Evolutionary conservation across 2,113 vertebrate species (phyloP), one percentile per base, ranked within the genome.

Genomic region (Montifringilla adamsi): DNA sequence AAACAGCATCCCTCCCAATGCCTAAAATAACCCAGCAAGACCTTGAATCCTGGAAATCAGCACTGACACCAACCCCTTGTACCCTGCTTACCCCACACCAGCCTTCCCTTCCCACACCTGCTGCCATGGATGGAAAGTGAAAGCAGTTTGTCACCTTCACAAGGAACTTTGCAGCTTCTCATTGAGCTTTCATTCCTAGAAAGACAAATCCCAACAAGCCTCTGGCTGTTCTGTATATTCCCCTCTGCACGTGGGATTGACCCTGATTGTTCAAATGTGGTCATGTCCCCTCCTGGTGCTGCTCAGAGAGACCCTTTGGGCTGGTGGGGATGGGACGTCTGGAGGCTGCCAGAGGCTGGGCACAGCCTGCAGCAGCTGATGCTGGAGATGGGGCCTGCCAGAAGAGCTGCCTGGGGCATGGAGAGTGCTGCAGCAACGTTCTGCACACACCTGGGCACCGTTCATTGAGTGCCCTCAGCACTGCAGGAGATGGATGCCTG

Each of bases 361-460:
- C 67, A 86, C 28, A 64, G 37, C 2, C 4, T 56, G 21, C 11
- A 53, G 62, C 53, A 72, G 53, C 52, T 88, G 88, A 10, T 72
- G 62, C 21, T 47, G 53, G 13, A 62, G n/a, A 13, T 41, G 31
- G 5, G 7, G 7, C 4, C 64, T 69, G 41, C 41, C 72, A 43
- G 73, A 70, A 73, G 35, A 60, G 23, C 30, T 64, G 73, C 6
- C 53, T 49, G 49, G 53, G 67, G 26, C 41, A 19, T 1, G 0
- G 20, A 18, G 21, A 15, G 0, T 10, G 7, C 27, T n/a, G 81
- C 63, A 73, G 2, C 15, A 35, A 10, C 0, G 0, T 31, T 22
- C 62, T 43, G 17, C 44, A 37, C n/a, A 46, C 27, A 10, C 0
- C 0, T 7, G 22, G 55, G 67, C 50, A 7, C 17, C 12, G 13